Evolutionary conservation across 37 sponge, comb jelly and placozoan genomes (phyloP).

Genomic region (Hexactinellida sp.): DNA sequence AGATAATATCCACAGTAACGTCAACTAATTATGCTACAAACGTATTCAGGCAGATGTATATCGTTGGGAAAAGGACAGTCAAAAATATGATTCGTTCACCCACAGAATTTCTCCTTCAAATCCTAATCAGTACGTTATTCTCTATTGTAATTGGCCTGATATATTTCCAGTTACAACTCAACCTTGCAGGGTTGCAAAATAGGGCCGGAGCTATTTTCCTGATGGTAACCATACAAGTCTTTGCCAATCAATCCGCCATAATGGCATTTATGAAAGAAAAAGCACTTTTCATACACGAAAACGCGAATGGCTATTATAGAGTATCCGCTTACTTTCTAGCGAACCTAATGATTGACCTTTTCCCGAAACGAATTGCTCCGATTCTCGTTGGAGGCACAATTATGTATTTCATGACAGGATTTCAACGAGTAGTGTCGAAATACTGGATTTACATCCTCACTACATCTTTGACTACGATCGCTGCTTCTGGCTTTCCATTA

Average conservation of each 20-base stretch:
- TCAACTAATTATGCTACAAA: neutral
- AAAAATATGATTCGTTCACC: slow-evolving; percentile 10
- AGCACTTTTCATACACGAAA: slow-evolving; percentile 65
- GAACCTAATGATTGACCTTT: slow-evolving; percentile 42
- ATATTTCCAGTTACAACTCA: slow-evolving; percentile 32
- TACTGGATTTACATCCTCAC: neutral
- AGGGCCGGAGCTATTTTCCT: slow-evolving; percentile 70
- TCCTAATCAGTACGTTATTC: slow-evolving; percentile 33
- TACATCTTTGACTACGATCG: neutral
- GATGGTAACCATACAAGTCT: slow-evolving; percentile 51
- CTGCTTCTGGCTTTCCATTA: neutral
- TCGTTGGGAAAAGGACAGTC: neutral
- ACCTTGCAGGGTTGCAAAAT: slow-evolving; percentile 15
- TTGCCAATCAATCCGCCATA: slow-evolving; percentile 54
- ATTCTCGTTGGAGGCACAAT: slow-evolving; percentile 33
- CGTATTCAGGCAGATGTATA: neutral
- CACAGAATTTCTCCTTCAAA: slow-evolving; percentile 22
- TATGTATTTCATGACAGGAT: slow-evolving; percentile 59
- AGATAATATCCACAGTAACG: neutral
- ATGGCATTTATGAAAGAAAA: slow-evolving; percentile 55
- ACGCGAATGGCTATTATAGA: slow-evolving; percentile 62
- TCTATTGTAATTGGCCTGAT: slow-evolving; percentile 37
- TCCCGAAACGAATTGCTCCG: slow-evolving; percentile 51
- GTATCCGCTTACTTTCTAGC: slow-evolving; percentile 64
- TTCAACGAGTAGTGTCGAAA: neutral